phyloP scores from a whole-genome alignment of 2,797 vertebrate species.

The Premnoplex brunnescens region DNA sequence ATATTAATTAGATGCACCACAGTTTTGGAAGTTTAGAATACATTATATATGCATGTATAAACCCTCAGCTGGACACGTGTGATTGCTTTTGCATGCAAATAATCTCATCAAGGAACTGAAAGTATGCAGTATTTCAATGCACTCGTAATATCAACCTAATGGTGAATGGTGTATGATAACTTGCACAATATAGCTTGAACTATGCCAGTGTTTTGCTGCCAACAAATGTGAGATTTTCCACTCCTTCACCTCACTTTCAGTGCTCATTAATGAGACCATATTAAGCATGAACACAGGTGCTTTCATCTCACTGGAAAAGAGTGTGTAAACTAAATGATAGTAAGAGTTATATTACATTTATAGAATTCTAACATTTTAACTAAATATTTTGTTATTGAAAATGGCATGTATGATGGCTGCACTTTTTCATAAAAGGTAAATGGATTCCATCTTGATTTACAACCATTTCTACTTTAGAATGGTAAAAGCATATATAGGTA shows the following conservation, averaged over 20 bases:
- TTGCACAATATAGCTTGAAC: not conserved
- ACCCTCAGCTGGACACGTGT: not conserved
- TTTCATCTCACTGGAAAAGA: not conserved
- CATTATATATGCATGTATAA: fast-evolving
- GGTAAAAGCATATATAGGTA: not conserved
- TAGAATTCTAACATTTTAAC: not conserved
- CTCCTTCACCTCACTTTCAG: not conserved
- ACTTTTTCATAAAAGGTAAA: not conserved
- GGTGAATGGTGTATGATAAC: not conserved
- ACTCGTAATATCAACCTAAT: not conserved
- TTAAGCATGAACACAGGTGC: not conserved
- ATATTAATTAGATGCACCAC: not conserved
- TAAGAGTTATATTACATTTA: not conserved
- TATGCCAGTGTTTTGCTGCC: not conserved
- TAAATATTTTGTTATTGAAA: not conserved
- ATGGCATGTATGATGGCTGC: not conserved
- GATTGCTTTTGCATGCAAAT: not conserved
- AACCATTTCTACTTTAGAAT: not conserved
- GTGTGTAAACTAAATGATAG: not conserved
- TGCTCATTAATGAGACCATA: not conserved
- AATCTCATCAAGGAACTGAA: not conserved
- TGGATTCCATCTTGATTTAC: not conserved
- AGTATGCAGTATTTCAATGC: not conserved
- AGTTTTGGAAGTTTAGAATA: not conserved
- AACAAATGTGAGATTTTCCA: not conserved